A percentile compares a stretch with the other conserved stretches of the same genome.
Conservation (phyloP, 2,113 vertebrate genomes). For the Myrmophylax atrothorax region DNA sequence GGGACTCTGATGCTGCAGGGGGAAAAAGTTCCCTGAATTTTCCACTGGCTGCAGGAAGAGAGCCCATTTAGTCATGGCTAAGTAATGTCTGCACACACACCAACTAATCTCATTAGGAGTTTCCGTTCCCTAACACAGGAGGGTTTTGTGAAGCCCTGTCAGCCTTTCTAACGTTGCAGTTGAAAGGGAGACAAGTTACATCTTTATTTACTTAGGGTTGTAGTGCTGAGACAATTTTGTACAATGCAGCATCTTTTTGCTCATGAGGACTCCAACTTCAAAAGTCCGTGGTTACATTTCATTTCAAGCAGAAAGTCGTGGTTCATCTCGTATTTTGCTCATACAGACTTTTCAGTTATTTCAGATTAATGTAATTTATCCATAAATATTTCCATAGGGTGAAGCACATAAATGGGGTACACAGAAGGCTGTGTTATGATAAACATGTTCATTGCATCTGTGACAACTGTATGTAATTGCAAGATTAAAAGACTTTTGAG, state of each 20-base stretch:
- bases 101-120: slow-evolving; percentile 98
- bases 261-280: neutral
- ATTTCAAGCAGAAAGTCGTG: neutral
- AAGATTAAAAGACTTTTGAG: neutral
- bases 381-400: neutral
- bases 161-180: slow-evolving; percentile 63
- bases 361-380: neutral
- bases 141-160: slow-evolving; percentile 85
- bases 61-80: slow-evolving; percentile 93
- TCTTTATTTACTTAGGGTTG: slow-evolving; percentile 74
- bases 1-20: slow-evolving; percentile 81
- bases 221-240: neutral
- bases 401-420: neutral
- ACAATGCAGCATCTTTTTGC: slow-evolving; percentile 17
- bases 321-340: neutral
- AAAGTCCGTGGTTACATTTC: neutral
- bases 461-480: neutral
- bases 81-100: slow-evolving; percentile 95
- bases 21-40: slow-evolving; percentile 87
- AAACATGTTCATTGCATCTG: neutral
- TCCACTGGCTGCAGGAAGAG: slow-evolving; percentile 93
- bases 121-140: slow-evolving; percentile 92
- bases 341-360: neutral
- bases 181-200: slow-evolving; percentile 69
- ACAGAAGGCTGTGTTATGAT: neutral